A percentile compares a stretch with the other conserved stretches of the same genome.
phyloP scores from a whole-genome alignment of 2,888 invertebrate species.

The Xanthia icteritia region DNA sequence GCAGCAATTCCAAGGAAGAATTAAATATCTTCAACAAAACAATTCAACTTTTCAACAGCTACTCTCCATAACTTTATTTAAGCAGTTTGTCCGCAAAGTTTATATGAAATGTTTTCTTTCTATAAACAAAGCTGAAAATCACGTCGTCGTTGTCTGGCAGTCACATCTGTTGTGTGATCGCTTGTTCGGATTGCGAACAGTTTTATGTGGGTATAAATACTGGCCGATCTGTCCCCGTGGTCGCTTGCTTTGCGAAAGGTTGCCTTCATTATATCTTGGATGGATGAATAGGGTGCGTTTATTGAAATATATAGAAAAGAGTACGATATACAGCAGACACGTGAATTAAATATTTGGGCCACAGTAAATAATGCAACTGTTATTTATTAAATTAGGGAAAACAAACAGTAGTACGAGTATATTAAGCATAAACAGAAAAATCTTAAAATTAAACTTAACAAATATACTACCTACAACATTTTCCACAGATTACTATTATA shows the following conservation, averaged over 20 bases:
- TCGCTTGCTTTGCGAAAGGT: constrained; percentile 74
- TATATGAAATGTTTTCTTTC: constrained; percentile 56
- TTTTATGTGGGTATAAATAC: constrained; percentile 87
- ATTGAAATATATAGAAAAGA: background rate
- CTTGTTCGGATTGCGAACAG: constrained; percentile 76
- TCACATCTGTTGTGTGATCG: constrained; percentile 76
- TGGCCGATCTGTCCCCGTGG: constrained; percentile 81
- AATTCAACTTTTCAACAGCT: constrained; percentile 15
- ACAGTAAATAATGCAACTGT: background rate
- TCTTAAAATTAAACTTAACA: too few species aligned
- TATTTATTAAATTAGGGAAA: too few species aligned
- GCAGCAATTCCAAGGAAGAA: background rate
- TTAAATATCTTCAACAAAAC: constrained; percentile 9
- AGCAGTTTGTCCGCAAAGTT: constrained; percentile 36
- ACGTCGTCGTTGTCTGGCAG: constrained; percentile 71
- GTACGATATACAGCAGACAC: background rate
- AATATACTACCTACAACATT: too few species aligned
- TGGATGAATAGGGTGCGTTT: constrained; percentile 63
- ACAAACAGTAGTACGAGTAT: too few species aligned
- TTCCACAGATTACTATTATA: too few species aligned
- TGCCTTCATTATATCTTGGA: constrained; percentile 67
- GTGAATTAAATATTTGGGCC: background rate
- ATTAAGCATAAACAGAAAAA: too few species aligned
- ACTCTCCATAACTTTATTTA: constrained; percentile 26
- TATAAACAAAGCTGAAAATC: constrained; percentile 61